These are phyloP conservation scores for Rhagoletis zephyria DNA, from an alignment of 1,140 invertebrate genomes.

Conservation along the genomic window DNA sequence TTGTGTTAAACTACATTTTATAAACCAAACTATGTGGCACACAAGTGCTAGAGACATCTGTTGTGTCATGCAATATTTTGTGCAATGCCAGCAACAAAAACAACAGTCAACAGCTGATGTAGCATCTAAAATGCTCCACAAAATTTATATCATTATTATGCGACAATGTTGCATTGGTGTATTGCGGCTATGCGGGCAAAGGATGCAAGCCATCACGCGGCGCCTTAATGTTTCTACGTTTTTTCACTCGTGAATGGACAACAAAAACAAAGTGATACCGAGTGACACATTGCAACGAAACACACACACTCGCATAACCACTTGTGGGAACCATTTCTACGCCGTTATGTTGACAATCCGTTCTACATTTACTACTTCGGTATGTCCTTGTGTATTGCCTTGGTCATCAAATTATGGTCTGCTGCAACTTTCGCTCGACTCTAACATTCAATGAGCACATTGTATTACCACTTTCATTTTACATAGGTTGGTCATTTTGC, in stretches of 20 bases:
- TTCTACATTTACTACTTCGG: not conserved
- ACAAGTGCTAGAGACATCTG: not conserved
- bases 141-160: slow-evolving; percentile 49
- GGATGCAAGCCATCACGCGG: not conserved
- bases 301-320: not conserved
- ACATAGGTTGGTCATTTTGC: slow-evolving; percentile 1
- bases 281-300: not conserved
- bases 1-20: not conserved
- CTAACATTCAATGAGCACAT: not conserved
- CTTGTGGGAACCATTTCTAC: slow-evolving; percentile 44
- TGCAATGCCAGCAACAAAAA: not conserved
- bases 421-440: not conserved
- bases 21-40: not conserved
- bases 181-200: not conserved
- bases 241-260: not conserved
- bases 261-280: not conserved
- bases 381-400: not conserved
- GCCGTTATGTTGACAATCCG: slow-evolving; percentile 42
- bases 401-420: slow-evolving; percentile 23
- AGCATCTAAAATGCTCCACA: not conserved
- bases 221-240: slow-evolving; percentile 12
- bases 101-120: slow-evolving; percentile 15
- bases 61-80: not conserved
- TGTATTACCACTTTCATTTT: slow-evolving; percentile 18
- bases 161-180: slow-evolving; percentile 32